Evolutionary conservation across 1,140 invertebrate species (phyloP).

Genomic region (Schlechtendalia chinensis): DNA sequence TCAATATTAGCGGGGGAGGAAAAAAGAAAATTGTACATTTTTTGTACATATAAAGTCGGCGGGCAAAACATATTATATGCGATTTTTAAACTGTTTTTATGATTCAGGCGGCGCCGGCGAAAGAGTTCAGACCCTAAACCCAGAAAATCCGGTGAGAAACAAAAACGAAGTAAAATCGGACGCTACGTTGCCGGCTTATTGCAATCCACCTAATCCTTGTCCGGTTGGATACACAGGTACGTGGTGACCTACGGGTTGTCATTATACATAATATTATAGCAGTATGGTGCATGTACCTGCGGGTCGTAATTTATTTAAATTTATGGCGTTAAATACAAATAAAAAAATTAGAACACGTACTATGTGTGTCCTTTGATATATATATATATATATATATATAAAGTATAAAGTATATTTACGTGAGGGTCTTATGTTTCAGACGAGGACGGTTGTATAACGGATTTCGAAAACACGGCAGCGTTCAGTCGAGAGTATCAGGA

Average conservation of each 20-base stretch:
- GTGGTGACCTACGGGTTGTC: not conserved
- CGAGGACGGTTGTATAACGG: conserved; percentile 83
- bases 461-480: conserved; percentile 93
- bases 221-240: conserved; percentile 80
- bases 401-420: not conserved
- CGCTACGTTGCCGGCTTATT: conserved; percentile 91
- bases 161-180: conserved; percentile 83
- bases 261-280: too few relatives aligned
- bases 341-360: not conserved
- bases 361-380: too few relatives aligned
- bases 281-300: too few relatives aligned
- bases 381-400: too few relatives aligned
- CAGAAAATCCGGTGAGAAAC: conserved; percentile 63
- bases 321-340: not conserved
- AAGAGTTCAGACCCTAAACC: conserved; percentile 67
- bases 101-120: conserved; percentile 70
- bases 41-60: too few relatives aligned
- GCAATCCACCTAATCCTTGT: conserved; percentile 98
- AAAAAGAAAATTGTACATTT: too few relatives aligned
- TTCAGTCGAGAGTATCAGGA: conserved; percentile 94
- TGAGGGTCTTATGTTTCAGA: too few relatives aligned
- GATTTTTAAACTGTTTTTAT: not conserved
- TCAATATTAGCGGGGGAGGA: too few relatives aligned
- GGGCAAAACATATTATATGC: too few relatives aligned
- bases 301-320: not conserved